Base-by-base conservation (phyloP, 2,888 invertebrate genomes). In the Holacanthella duospinosa region DNA sequence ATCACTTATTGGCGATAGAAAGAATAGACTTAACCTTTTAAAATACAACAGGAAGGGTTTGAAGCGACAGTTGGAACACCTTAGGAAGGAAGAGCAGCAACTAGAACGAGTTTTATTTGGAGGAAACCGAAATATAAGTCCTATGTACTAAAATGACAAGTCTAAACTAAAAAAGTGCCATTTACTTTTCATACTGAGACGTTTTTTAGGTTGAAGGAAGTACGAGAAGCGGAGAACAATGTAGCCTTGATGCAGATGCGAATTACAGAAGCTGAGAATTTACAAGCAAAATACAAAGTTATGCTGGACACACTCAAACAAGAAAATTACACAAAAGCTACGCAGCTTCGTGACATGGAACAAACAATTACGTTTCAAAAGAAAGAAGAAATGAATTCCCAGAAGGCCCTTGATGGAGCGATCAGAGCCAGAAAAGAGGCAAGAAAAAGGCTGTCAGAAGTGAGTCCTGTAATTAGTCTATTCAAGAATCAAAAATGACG, bases 191-290 rank as follows among this genome's bases (percentile, higher is more conserved):
- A n/a, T n/a, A n/a, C n/a, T n/a, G n/a, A n/a, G n/a, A n/a, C n/a
- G n/a, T 43, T 48, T 56, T 61, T 9, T 44, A 71, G 70, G 60
- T 36, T 64, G 29, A 56, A 64, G 43, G 66, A 68, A 48, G 59
- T 71, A 19, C 68, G 70, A 59, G 62, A 61, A 54, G 68, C 66
- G 1, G 73, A 73, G 62, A 73, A 71, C n/a, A 63, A 64, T 19
- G 69, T 66, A 2, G 71, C 73, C 21, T 64, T 67, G 3, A 73
- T 71, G 71, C 67, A 70, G 61, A 70, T 73, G 70, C 70, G 68
- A 56, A 71, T 70, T 55, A 70, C 68, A 1, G 73, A 73, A 64
- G 73, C 71, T 25, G 73, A 73, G 63, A 73, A 73, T 56, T 66
- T 73, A 16, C 66, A 69, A 43, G 62, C 66, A 24, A 62, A 70